Percentiles rank a stretch among this genome's conserved stretches.
These are phyloP conservation scores for Gymnothorax javanicus DNA, from an alignment of 2,797 vertebrate species.

Conservation along the genomic window DNA sequence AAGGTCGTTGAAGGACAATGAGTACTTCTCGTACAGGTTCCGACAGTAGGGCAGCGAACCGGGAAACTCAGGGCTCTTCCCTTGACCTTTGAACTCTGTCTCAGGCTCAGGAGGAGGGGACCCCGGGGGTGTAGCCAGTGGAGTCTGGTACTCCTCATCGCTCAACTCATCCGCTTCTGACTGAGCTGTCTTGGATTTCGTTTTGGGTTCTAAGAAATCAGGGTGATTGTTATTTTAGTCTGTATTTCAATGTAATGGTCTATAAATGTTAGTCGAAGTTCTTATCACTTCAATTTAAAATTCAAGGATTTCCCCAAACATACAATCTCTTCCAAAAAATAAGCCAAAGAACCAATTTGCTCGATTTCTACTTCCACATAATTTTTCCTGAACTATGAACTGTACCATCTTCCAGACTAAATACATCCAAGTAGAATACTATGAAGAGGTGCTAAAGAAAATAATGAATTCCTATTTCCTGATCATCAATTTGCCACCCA, in stretches of 20 bases:
- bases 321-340: background rate
- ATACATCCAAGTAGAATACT: background rate
- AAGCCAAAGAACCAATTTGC: background rate
- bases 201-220: conserved; percentile 64
- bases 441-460: background rate
- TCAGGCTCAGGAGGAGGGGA: conserved; percentile 81
- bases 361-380: background rate
- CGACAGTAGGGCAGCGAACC: conserved; percentile 78
- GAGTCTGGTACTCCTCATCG: conserved; percentile 95
- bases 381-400: background rate
- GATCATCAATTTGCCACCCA: background rate
- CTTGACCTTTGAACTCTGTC: conserved; percentile 58
- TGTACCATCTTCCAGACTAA: background rate
- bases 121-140: conserved; percentile 87
- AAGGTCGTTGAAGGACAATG: conserved; percentile 90
- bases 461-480: background rate
- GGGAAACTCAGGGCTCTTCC: conserved; percentile 60
- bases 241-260: background rate
- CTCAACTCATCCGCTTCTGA: conserved; percentile 85
- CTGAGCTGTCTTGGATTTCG: conserved; percentile 62
- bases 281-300: background rate
- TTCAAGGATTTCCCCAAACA: background rate
- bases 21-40: conserved; percentile 92
- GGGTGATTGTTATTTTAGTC: background rate
- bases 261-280: background rate